Base-by-base conservation (phyloP, 2,113 vertebrate genomes). In the Apus apus region DNA sequence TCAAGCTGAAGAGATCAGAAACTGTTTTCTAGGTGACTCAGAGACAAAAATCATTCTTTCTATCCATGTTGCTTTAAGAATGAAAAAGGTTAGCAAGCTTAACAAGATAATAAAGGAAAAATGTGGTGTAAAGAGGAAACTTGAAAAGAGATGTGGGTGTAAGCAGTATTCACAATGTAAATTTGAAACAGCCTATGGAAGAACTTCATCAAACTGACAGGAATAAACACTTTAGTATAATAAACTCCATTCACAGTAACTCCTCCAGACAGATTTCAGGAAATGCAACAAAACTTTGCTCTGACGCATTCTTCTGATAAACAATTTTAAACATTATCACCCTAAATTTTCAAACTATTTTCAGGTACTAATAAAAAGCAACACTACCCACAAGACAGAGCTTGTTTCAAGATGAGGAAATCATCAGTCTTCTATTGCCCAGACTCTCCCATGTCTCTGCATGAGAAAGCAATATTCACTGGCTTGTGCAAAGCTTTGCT, bases 1-100 rank as follows among this genome's bases (percentile, higher is more conserved):
- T 91, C 85, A 79, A 85, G 38, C 34, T 84, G 75, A 81, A 93
- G 92, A 90, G 34, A 95, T 76, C 62, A 94, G 73, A 89, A 93
- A 91, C 87, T 93, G 81, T 94, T 95, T 97, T 93, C 46, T 60
- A 72, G 9, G 15, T 15, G 9, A 48, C 29, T 75, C 19, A n/a
- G 46, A 91, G 56, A 5, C 79, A 93, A 48, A 87, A 87, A 87
- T 74, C 10, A 75, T 77, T 79, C 40, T 76, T 67, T 93, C 70
- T 88, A 61, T 60, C 20, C 50, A 78, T n/a, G 40, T 71, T 94
- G 60, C 64, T 57, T 23, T 91, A 65, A 62, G 46, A 85, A 91
- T 75, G 46, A 93, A 74, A 94, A 77, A 73, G n/a, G 34, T 72
- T 91, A 95, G 46, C 57, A 83, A 91, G 78, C 16, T 71, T 29